Evolutionary conservation across 2,113 vertebrate species (phyloP).

Genomic region (Engraulis encrasicolus): DNA sequence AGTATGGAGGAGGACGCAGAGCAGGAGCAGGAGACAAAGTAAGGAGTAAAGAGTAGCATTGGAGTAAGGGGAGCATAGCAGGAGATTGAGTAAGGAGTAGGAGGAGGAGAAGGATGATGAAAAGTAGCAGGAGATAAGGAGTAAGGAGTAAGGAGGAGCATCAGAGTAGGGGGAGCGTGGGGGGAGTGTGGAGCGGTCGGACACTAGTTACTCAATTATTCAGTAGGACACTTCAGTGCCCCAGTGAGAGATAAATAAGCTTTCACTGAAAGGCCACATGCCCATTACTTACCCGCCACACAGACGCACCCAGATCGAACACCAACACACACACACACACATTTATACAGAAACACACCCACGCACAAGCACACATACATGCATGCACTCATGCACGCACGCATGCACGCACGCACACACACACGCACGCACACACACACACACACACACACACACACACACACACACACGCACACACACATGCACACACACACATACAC

Average conservation of each 20-base stretch:
- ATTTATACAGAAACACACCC: background rate
- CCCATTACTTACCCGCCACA: slow-evolving; percentile 73
- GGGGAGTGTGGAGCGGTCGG: slow-evolving; percentile 62
- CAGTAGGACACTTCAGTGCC: slow-evolving; percentile 74
- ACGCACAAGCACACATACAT: slow-evolving; percentile 18
- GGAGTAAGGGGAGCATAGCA: too few species aligned
- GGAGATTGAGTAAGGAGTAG: too few species aligned
- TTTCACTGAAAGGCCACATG: slow-evolving; percentile 68
- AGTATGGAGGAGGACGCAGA: too few species aligned
- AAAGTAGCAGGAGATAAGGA: too few species aligned
- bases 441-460: slow-evolving; percentile 4
- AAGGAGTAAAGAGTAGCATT: too few species aligned
- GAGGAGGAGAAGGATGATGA: too few species aligned
- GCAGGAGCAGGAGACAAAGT: too few species aligned
- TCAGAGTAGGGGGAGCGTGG: too few species aligned
- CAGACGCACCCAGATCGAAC: slow-evolving; percentile 63
- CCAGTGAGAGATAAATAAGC: slow-evolving; percentile 72
- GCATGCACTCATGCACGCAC: too few species aligned
- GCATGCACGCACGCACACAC: too few species aligned
- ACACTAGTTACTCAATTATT: slow-evolving; percentile 81
- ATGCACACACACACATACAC: slow-evolving; percentile 16
- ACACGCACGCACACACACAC: slow-evolving; percentile 10
- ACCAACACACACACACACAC: background rate
- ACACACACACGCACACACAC: slow-evolving; percentile 13
- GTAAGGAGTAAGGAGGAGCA: too few species aligned